Conservation (phyloP, 2,113 vertebrate genomes). For the Columbina picui region DNA sequence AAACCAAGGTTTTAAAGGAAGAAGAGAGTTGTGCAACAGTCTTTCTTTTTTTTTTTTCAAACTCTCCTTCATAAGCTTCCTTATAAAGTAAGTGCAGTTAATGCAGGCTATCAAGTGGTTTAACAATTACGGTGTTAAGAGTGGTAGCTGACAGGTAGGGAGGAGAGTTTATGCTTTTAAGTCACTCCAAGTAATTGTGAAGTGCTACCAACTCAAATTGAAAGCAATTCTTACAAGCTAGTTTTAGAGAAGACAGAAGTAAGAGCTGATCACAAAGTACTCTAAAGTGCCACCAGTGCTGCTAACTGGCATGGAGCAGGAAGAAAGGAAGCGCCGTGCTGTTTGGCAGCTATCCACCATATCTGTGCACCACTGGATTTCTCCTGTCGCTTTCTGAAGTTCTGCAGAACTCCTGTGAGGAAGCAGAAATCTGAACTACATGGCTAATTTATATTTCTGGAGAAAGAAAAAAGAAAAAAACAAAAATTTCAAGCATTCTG, state of each 20-base stretch:
- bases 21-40: not conserved
- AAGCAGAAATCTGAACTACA: not conserved
- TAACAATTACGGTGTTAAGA: not conserved
- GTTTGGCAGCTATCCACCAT: not conserved
- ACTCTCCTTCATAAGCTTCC: not conserved
- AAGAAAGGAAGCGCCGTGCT: not conserved
- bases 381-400: not conserved
- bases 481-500: constrained; percentile 28
- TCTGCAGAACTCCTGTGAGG: not conserved
- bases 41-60: not conserved
- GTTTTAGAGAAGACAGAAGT: not conserved
- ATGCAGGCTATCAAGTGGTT: not conserved
- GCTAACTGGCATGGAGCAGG: not conserved
- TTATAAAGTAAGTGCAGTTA: not conserved
- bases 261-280: not conserved
- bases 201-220: not conserved
- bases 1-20: not conserved
- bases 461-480: not conserved
- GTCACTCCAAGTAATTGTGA: not conserved
- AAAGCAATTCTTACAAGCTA: not conserved
- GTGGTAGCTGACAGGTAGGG: not conserved
- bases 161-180: not conserved
- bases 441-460: not conserved
- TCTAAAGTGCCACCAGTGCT: not conserved
- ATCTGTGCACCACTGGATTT: not conserved